Percentiles rank a stretch among this genome's conserved stretches.
These are phyloP conservation scores for Lates calcarifer DNA, from an alignment of 2,113 vertebrate species.

Conservation along the genomic window DNA sequence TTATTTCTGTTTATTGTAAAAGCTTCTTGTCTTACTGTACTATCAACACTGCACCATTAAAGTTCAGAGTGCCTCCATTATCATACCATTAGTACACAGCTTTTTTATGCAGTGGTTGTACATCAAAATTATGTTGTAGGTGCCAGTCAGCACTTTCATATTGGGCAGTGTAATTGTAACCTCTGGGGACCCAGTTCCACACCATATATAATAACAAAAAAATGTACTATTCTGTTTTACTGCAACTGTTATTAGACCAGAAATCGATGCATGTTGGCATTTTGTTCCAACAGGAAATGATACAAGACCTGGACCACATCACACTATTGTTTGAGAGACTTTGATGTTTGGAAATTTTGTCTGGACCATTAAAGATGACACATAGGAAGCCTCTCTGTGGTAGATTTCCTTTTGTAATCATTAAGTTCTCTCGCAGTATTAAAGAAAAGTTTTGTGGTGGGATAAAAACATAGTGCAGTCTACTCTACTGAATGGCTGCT, in stretches of 20 bases:
- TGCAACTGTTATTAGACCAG: not conserved
- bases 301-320: not conserved
- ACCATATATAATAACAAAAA: not conserved
- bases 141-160: not conserved
- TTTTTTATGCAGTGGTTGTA: not conserved
- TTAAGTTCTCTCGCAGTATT: not conserved
- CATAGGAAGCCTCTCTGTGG: slow-evolving; percentile 8
- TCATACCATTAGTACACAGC: not conserved
- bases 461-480: not conserved
- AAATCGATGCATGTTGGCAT: not conserved
- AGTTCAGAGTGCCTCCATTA: not conserved
- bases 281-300: slow-evolving; percentile 36
- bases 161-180: not conserved
- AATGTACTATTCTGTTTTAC: not conserved
- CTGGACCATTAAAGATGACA: not conserved
- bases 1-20: not conserved
- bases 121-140: not conserved
- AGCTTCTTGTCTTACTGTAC: not conserved
- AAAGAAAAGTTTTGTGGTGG: not conserved
- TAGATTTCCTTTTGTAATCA: slow-evolving; percentile 18
- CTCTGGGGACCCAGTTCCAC: not conserved
- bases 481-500: slow-evolving; percentile 4
- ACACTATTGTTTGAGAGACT: slow-evolving; percentile 22
- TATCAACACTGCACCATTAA: not conserved
- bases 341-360: slow-evolving; percentile 1